A percentile compares a stretch with the other conserved stretches of the same genome.
Conservation (phyloP, 2,113 vertebrate genomes). For the Psilopogon haemacephalus region DNA sequence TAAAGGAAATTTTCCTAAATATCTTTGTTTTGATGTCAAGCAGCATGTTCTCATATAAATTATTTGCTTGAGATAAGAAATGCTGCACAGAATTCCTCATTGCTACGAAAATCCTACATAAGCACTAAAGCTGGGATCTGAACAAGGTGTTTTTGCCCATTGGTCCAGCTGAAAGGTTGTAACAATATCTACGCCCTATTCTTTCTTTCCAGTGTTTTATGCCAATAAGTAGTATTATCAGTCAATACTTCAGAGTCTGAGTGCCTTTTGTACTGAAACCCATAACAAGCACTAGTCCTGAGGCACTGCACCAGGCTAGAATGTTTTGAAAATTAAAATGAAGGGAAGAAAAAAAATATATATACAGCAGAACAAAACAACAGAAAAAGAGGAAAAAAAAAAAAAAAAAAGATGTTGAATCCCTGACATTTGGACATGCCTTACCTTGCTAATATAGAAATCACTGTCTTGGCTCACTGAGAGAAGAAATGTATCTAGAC, state of each 20-base stretch:
- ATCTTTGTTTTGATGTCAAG: background rate
- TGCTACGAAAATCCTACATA: background rate
- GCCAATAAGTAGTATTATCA: background rate
- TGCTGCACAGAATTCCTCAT: background rate
- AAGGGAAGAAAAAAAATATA: background rate
- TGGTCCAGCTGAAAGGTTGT: background rate
- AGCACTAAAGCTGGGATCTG: accelerated
- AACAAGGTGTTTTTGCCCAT: background rate
- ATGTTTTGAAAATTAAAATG: background rate
- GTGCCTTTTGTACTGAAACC: background rate
- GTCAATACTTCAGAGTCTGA: background rate
- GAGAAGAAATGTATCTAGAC: background rate
- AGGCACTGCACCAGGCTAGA: background rate
- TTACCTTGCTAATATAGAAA: background rate
- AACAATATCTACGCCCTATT: background rate
- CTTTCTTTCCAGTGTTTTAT: background rate
- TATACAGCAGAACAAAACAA: background rate
- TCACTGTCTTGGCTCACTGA: background rate
- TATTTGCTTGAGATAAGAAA: background rate
- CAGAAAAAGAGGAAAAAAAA: background rate
- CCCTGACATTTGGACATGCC: accelerated
- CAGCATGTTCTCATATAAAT: background rate
- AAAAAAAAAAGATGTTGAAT: background rate
- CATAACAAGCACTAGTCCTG: accelerated
- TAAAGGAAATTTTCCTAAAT: too few relatives aligned